phyloP scores from a whole-genome alignment of 2,888 invertebrate genomes.

The Perdita meconis region DNA sequence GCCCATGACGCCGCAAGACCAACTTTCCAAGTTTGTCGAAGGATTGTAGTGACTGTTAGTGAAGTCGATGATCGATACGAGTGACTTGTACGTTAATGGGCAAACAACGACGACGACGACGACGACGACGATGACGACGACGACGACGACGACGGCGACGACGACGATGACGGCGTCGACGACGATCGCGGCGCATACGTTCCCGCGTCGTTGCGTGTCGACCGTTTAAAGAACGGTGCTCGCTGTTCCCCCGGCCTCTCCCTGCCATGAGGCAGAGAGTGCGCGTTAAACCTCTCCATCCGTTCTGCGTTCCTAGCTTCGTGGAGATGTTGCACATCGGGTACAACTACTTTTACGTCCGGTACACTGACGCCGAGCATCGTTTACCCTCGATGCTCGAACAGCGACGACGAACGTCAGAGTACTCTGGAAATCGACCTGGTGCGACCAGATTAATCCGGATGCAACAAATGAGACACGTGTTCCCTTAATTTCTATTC shows the following conservation, averaged over 20 bases:
- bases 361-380: conserved; percentile 52
- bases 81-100: conserved; percentile 61
- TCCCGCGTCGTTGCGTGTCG: conserved; percentile 45
- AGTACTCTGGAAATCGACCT: conserved; percentile 28
- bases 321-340: conserved; percentile 54
- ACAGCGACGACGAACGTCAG: conserved; percentile 32
- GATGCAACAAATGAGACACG: conserved; percentile 60
- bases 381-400: conserved; percentile 13
- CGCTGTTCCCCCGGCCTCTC: conserved; percentile 55
- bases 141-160: no score
- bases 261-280: conserved; percentile 49
- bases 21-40: conserved; percentile 97
- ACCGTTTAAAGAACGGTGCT: conserved; percentile 44
- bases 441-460: conserved; percentile 62
- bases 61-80: conserved; percentile 65
- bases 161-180: conserved; percentile 21
- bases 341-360: conserved; percentile 62
- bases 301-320: conserved; percentile 70
- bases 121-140: conserved; percentile 5
- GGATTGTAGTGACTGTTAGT: conserved; percentile 91
- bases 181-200: conserved; percentile 27
- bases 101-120: conserved; percentile 38
- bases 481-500: conserved; percentile 58
- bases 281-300: conserved; percentile 59
- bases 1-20: conserved; percentile 96